phyloP scores from a whole-genome alignment of 2,888 invertebrate species.

The Germaria angustata region DNA sequence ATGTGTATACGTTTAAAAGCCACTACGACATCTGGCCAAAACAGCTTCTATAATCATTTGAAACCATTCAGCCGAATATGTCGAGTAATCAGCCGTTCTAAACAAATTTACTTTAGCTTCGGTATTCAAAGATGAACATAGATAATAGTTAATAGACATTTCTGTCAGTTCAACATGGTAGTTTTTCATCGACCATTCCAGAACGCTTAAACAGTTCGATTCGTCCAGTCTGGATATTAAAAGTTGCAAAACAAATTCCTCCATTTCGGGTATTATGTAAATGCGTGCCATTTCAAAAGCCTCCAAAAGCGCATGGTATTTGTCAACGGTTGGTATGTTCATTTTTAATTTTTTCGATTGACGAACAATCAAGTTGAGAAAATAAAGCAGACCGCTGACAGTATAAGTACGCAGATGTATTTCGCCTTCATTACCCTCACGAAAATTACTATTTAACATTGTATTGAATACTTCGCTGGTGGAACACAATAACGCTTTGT shows the following conservation, averaged over 20 bases:
- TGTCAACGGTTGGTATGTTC: constrained; percentile 72
- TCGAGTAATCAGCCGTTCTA: constrained; percentile 77
- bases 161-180: constrained; percentile 78
- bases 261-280: constrained; percentile 78
- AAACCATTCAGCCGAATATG: constrained; percentile 78
- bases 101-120: constrained; percentile 76
- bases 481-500: constrained; percentile 76
- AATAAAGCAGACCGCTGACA: constrained; percentile 77
- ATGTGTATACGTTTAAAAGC: constrained; percentile 56
- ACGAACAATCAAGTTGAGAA: constrained; percentile 77
- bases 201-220: constrained; percentile 75
- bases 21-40: constrained; percentile 75
- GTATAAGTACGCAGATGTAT: constrained; percentile 77
- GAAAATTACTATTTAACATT: constrained; percentile 79
- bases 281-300: constrained; percentile 79
- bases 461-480: constrained; percentile 79
- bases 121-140: constrained; percentile 74
- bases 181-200: constrained; percentile 79
- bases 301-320: constrained; percentile 76
- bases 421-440: constrained; percentile 78
- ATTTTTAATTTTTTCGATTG: constrained; percentile 70
- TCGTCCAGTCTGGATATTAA: constrained; percentile 75
- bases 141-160: constrained; percentile 78
- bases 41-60: constrained; percentile 79
- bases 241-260: constrained; percentile 73